Evolutionary conservation across 2,797 vertebrate species (phyloP), one percentile per base, ranked within the genome.

Genomic region (Gymnothorax javanicus): DNA sequence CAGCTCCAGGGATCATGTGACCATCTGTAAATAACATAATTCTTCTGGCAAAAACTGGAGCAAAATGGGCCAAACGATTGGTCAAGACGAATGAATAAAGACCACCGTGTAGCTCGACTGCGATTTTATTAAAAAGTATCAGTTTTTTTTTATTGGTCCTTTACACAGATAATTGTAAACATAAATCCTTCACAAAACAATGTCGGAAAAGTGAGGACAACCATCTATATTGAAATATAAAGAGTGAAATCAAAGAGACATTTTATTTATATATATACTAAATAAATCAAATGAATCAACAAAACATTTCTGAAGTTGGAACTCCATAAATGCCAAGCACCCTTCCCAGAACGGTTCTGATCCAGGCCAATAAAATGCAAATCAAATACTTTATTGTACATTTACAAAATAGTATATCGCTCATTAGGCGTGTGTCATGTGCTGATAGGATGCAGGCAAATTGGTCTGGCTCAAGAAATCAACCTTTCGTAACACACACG

Each of bases 251-350:
- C 92, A 69, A 89, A 88, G 90, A 95, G 93, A 95, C 50, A 89
- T 89, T 95, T 95, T 95, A 95, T 95, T 95, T 91, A 85, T 96
- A 95, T 95, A 92, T 95, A 93, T 90, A 86, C 95, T 95, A 92
- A 93, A 93, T 93, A 94, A 95, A 94, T 89, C 93, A 93, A 84
- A 94, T 92, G 33, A 43, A 43, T 43, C 33, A 43, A 43, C 33
- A 43, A 43, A 93, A 88, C 84, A 93, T 93, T 95, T 95, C 93
- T 94, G 94, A 94, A 94, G 92, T 93, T 94, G 90, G 90, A 93
- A 92, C 86, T 90, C 93, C 91, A 92, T 85, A 91, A 91, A 93
- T 91, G 93, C 93, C 93, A 94, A 91, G 89, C 92, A 91, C 93
- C 88, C 94, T 93, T 94, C 94, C 95, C 92, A 94, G 92, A 95